Evolutionary conservation across 2,888 invertebrate genomes (phyloP).

Genomic region (Mythimna pallens): DNA sequence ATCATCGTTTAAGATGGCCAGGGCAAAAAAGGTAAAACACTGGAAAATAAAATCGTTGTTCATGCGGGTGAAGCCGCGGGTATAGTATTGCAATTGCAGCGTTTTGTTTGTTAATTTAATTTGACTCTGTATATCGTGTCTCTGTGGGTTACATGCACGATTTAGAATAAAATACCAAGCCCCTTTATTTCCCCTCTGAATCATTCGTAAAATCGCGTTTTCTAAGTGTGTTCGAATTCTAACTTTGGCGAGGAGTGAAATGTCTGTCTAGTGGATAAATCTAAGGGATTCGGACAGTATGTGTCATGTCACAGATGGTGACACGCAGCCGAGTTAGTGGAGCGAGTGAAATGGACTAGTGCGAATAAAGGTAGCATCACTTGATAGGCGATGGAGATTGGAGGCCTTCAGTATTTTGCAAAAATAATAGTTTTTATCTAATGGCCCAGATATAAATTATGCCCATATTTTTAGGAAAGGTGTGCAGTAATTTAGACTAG

Average conservation of each 20-base stretch:
- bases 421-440: too few relatives aligned
- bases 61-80: too few relatives aligned
- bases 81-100: too few relatives aligned
- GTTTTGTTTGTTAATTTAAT: too few relatives aligned
- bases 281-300: conserved; percentile 9
- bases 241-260: background rate
- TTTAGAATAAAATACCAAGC: background rate
- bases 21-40: too few relatives aligned
- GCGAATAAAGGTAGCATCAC: conserved; percentile 3
- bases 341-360: conserved; percentile 3
- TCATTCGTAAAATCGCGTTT: background rate
- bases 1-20: too few relatives aligned
- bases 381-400: background rate
- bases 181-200: background rate
- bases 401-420: background rate
- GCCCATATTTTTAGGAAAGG: background rate
- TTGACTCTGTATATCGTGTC: background rate
- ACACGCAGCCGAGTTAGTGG: conserved; percentile 19
- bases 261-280: background rate
- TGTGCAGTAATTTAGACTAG: too few relatives aligned
- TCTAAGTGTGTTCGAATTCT: background rate
- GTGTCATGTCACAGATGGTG: conserved; percentile 19
- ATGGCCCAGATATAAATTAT: background rate
- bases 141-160: background rate
- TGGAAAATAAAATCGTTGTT: too few relatives aligned